A percentile compares a stretch with the other conserved stretches of the same genome.
Evolutionary conservation across 2,888 invertebrate genomes (phyloP).

Genomic region (Tetragnatha montana): DNA sequence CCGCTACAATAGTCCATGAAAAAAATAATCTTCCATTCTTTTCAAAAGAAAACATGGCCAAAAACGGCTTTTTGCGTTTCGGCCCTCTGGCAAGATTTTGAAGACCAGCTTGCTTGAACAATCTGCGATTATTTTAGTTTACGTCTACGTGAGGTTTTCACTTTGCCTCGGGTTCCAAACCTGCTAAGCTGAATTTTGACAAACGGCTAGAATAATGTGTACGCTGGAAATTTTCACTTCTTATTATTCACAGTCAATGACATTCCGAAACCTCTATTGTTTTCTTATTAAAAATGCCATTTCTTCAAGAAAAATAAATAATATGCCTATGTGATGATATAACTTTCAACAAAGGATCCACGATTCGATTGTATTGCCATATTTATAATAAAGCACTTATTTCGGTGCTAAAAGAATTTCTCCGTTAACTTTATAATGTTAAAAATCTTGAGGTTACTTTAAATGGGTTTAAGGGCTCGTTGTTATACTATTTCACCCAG

Average conservation of each 20-base stretch:
- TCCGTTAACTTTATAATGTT: too few relatives aligned
- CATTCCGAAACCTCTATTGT: neutral
- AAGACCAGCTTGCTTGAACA: neutral
- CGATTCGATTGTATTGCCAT: too few relatives aligned
- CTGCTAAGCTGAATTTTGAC: neutral
- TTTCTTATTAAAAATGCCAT: too few relatives aligned
- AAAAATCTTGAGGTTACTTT: too few relatives aligned
- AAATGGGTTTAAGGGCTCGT: too few relatives aligned
- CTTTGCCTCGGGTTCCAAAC: neutral
- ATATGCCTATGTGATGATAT: too few relatives aligned
- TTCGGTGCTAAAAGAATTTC: too few relatives aligned
- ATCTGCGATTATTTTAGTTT: neutral
- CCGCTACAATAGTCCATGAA: neutral
- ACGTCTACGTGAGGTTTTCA: neutral
- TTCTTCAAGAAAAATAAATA: too few relatives aligned
- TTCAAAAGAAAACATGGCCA: neutral
- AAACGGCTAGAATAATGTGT: neutral
- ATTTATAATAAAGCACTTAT: too few relatives aligned
- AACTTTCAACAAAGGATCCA: too few relatives aligned
- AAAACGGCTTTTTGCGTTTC: neutral
- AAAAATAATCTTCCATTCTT: neutral
- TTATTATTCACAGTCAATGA: neutral
- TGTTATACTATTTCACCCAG: too few relatives aligned
- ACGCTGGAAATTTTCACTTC: neutral
- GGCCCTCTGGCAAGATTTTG: neutral